phyloP scores from a whole-genome alignment of 2,888 invertebrate species.

The Ophioninae sp. region DNA sequence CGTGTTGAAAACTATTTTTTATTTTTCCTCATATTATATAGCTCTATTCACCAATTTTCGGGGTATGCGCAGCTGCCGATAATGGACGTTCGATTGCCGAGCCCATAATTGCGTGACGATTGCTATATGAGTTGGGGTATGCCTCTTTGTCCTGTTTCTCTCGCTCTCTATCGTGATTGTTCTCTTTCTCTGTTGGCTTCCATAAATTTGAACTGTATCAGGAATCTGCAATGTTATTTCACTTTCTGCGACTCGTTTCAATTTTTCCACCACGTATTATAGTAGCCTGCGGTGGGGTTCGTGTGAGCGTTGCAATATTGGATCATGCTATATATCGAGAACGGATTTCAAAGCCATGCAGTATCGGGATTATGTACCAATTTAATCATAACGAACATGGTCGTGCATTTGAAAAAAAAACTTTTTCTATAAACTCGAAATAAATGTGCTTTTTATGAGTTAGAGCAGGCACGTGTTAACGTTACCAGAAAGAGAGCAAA shows the following conservation, averaged over 20 bases:
- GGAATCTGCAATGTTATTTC: conserved; percentile 22
- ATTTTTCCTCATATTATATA: neutral
- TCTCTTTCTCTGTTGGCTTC: neutral
- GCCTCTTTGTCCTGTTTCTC: neutral
- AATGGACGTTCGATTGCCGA: conserved; percentile 39
- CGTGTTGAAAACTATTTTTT: neutral
- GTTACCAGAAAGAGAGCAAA: neutral
- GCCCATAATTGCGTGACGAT: conserved; percentile 34
- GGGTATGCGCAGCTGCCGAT: conserved; percentile 16
- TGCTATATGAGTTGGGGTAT: conserved; percentile 11
- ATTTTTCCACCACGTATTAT: neutral
- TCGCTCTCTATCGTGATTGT: neutral
- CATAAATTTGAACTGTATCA: neutral
- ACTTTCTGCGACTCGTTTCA: conserved; percentile 32
- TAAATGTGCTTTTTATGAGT: neutral
- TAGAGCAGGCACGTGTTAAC: neutral
- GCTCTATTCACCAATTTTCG: neutral
- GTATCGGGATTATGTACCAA: neutral
- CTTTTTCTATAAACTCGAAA: neutral
- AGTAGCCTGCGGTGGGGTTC: neutral
- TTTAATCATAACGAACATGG: neutral
- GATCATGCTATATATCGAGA: neutral
- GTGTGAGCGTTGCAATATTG: neutral
- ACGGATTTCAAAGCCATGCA: neutral
- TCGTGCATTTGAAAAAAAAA: neutral